A percentile compares a stretch with the other conserved stretches of the same genome.
These are phyloP conservation scores for Epizoanthus scotinus DNA, from an alignment of 92 coral and sea anemone genomes.

Conservation along the genomic window DNA sequence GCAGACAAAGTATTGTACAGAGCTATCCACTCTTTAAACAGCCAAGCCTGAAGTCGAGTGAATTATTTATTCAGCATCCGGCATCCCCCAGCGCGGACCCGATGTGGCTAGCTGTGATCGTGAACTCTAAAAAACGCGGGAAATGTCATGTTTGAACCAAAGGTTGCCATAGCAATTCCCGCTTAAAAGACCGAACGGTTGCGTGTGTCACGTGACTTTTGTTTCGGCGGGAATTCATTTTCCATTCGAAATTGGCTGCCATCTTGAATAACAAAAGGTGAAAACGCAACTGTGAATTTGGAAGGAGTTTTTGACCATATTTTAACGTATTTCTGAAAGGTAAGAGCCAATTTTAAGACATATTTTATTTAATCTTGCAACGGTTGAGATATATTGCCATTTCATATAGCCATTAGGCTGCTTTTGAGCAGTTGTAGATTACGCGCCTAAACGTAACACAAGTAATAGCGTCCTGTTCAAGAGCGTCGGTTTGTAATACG, in stretches of 20 bases:
- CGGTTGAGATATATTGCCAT: not conserved
- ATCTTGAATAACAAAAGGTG: constrained; percentile 82
- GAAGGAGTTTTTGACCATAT: constrained; percentile 32
- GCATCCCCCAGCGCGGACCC: too few relatives aligned
- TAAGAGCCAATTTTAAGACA: not conserved
- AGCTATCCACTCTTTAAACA: too few relatives aligned
- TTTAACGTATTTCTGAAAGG: constrained; percentile 6
- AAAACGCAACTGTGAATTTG: constrained; percentile 33
- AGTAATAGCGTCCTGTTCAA: constrained; percentile 25
- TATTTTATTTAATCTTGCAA: not conserved
- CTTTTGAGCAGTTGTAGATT: constrained; percentile 17
- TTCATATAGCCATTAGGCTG: not conserved
- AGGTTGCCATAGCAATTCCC: constrained; percentile 37
- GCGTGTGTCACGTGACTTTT: constrained; percentile 82
- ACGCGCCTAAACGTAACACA: constrained; percentile 46
- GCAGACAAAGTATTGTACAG: too few relatives aligned
- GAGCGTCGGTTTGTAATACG: constrained; percentile 29
- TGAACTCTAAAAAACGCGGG: constrained; percentile 17
- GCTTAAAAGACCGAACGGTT: constrained; percentile 35
- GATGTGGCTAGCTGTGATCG: too few relatives aligned
- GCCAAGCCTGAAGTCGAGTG: too few relatives aligned
- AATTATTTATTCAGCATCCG: too few relatives aligned
- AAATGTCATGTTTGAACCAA: not conserved
- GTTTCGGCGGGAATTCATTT: constrained; percentile 98
- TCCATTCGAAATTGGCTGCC: constrained; percentile 93